Conservation (phyloP, 1,140 invertebrate genomes). For the Pogonus chalceus region DNA sequence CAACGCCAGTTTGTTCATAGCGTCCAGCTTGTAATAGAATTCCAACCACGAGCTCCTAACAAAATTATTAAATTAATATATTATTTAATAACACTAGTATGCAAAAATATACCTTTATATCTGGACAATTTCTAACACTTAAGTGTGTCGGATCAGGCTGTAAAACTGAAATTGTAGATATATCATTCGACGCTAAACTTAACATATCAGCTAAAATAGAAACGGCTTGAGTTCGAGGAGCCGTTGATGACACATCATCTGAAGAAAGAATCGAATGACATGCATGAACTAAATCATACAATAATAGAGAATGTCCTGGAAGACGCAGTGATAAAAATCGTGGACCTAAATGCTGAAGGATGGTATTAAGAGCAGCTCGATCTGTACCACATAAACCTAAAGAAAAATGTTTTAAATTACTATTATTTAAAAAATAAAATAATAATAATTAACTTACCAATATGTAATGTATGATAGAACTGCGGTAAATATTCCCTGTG, state of each 20-base stretch:
- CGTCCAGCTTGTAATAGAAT: constrained; percentile 79
- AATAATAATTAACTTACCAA: constrained; percentile 42
- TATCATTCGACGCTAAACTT: constrained; percentile 60
- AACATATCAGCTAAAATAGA: constrained; percentile 80
- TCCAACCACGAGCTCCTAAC: constrained; percentile 78
- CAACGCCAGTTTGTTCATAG: constrained; percentile 77
- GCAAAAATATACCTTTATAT: constrained; percentile 55
- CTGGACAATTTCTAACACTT: constrained; percentile 58
- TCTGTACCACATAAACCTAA: constrained; percentile 49
- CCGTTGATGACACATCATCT: constrained; percentile 66
- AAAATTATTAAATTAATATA: too few species aligned
- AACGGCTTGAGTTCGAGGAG: constrained; percentile 83
- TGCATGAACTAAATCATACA: constrained; percentile 85
- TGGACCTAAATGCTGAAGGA: constrained; percentile 55
- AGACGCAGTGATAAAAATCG: constrained; percentile 79
- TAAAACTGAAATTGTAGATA: constrained; percentile 68
- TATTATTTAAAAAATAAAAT: neutral
- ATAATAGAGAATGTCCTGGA: constrained; percentile 76
- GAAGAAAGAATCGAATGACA: constrained; percentile 77
- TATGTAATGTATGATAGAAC: constrained; percentile 82
- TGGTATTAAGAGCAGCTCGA: constrained; percentile 46
- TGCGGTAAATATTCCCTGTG: constrained; percentile 63
- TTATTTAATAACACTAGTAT: constrained; percentile 9
- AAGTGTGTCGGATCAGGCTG: constrained; percentile 63
- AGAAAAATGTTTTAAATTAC: constrained; percentile 15